These are phyloP conservation scores for Xanthia togata DNA, from an alignment of 2,888 invertebrate species.

Conservation along the genomic window DNA sequence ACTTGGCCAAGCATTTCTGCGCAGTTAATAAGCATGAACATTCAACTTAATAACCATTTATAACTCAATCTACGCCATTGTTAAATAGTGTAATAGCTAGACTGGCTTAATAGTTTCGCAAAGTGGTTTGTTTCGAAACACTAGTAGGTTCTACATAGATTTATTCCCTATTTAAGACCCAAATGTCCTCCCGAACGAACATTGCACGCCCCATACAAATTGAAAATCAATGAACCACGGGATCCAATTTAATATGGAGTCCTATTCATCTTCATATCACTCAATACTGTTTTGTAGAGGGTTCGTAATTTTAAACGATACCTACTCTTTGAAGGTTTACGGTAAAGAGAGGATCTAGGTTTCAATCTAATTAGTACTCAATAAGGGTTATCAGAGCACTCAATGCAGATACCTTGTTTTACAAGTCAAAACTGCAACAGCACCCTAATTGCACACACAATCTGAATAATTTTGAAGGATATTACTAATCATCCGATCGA, in stretches of 20 bases:
- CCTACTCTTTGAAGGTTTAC: neutral
- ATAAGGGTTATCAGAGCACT: neutral
- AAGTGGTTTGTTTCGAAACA: conserved; percentile 69
- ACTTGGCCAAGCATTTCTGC: neutral
- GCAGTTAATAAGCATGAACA: conserved; percentile 14
- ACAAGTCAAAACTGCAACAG: neutral
- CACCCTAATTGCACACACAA: too few relatives aligned
- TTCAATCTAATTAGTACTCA: neutral
- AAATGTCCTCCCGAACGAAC: conserved; percentile 71
- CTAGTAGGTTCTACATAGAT: conserved; percentile 74
- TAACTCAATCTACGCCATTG: conserved; percentile 61
- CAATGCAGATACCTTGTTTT: neutral
- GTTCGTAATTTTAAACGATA: conserved; percentile 39
- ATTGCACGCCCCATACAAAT: conserved; percentile 83
- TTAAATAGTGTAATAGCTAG: conserved; percentile 61
- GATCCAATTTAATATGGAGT: conserved; percentile 86
- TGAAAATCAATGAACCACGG: conserved; percentile 88
- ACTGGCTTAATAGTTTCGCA: conserved; percentile 66
- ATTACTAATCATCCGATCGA: too few relatives aligned
- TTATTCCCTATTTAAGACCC: conserved; percentile 78
- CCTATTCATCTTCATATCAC: conserved; percentile 80
- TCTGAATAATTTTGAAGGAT: too few relatives aligned
- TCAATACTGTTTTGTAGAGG: conserved; percentile 42
- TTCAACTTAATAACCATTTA: conserved; percentile 46
- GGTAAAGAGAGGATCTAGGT: neutral